Percentiles rank a stretch among this genome's conserved stretches.
phyloP scores from a whole-genome alignment of 2,888 invertebrate genomes.

The Autographa gamma region DNA sequence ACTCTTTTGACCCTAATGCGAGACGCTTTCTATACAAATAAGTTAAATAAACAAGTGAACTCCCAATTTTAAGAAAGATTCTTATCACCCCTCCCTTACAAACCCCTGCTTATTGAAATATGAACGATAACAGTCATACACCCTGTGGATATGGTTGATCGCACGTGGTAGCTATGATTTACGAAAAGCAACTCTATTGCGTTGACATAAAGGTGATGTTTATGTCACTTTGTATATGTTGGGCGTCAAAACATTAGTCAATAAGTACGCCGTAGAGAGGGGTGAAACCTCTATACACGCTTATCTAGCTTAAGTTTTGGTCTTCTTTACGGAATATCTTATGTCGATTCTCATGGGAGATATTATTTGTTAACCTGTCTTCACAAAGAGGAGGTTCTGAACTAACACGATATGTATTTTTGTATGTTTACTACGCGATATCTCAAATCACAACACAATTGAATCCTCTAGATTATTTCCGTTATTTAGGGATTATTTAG shows the following conservation, averaged over 20 bases:
- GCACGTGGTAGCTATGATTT: neutral
- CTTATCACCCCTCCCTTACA: neutral
- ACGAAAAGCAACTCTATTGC: slow-evolving; percentile 4
- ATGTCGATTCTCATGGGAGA: neutral
- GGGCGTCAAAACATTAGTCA: neutral
- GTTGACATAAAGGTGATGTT: neutral
- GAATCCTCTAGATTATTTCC: neutral
- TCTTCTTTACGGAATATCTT: neutral
- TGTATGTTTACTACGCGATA: neutral
- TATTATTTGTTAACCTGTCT: neutral
- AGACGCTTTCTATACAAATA: neutral
- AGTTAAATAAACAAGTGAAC: neutral
- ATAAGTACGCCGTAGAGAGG: neutral
- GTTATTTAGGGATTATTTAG: neutral
- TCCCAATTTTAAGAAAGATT: neutral
- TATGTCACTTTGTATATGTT: neutral
- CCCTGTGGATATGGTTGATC: neutral
- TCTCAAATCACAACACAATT: no score
- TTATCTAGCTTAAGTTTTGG: neutral
- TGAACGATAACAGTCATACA: neutral
- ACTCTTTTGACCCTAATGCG: neutral
- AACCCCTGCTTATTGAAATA: neutral
- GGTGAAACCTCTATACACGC: neutral
- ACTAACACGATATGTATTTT: no score
- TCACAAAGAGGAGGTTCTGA: no score